phyloP scores from a whole-genome alignment of 1,140 invertebrate genomes.

The Centruroides sculpturatus region DNA sequence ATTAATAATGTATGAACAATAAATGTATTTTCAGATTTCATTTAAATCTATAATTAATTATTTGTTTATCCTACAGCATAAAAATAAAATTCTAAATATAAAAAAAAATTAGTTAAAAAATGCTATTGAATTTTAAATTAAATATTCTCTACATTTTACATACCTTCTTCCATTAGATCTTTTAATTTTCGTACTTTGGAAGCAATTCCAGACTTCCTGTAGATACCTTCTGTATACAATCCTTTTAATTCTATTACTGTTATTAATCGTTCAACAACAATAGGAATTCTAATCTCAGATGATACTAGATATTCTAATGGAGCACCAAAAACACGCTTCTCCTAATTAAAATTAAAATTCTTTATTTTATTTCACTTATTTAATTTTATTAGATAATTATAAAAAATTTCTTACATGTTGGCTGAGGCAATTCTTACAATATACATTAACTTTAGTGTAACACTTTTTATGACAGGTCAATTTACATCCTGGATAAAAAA shows the following conservation, averaged over 20 bases:
- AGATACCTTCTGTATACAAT: constrained; percentile 81
- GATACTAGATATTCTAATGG: constrained; percentile 46
- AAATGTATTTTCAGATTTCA: too few species aligned
- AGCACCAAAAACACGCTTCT: constrained; percentile 55
- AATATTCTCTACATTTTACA: constrained; percentile 10
- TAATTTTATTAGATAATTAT: too few species aligned
- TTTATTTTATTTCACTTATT: too few species aligned
- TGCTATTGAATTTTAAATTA: too few species aligned
- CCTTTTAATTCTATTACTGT: constrained; percentile 81
- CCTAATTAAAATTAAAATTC: too few species aligned
- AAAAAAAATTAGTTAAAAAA: too few species aligned
- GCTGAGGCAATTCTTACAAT: constrained; percentile 32
- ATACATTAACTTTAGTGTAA: constrained; percentile 45
- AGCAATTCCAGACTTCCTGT: constrained; percentile 72
- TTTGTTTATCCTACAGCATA: too few species aligned
- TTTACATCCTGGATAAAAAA: constrained; percentile 63
- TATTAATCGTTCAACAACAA: constrained; percentile 72
- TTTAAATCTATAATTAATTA: too few species aligned
- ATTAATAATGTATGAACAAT: too few species aligned
- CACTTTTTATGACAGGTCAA: constrained; percentile 91
- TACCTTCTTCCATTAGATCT: constrained; percentile 22
- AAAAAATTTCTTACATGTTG: constrained; percentile 12
- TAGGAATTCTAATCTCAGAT: constrained; percentile 53
- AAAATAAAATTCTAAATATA: too few species aligned
- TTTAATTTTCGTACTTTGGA: constrained; percentile 32